These are phyloP conservation scores for Podargus strigoides DNA, from an alignment of 2,797 vertebrate species.

Conservation along the genomic window DNA sequence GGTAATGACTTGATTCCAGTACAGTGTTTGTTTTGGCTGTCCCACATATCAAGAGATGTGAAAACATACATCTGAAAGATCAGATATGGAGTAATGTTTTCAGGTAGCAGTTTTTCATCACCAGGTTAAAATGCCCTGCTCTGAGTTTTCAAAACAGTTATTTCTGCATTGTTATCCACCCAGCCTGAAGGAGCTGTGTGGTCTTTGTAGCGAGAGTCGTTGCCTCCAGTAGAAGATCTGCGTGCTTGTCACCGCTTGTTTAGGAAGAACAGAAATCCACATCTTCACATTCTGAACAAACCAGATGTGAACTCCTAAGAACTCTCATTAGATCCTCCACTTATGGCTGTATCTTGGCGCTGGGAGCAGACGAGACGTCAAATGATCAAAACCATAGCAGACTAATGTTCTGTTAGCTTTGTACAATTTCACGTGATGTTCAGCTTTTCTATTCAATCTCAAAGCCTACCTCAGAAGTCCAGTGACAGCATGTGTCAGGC, in stretches of 20 bases:
- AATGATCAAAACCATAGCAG: background rate
- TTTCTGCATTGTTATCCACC: background rate
- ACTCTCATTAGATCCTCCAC: background rate
- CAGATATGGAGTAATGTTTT: background rate
- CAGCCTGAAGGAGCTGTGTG: background rate
- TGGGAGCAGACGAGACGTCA: background rate
- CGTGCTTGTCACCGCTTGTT: background rate
- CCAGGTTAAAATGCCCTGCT: background rate
- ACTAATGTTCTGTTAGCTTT: background rate
- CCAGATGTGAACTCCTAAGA: background rate
- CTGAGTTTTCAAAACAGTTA: background rate
- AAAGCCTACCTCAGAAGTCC: background rate
- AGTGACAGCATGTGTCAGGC: background rate
- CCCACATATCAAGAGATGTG: background rate
- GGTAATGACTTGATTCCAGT: background rate
- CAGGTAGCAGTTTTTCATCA: background rate
- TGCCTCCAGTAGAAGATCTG: background rate
- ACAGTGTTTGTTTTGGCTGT: background rate
- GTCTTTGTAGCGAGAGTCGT: background rate
- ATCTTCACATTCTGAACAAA: background rate
- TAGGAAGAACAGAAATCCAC: background rate
- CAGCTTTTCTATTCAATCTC: background rate
- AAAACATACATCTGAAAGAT: background rate
- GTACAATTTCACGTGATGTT: background rate
- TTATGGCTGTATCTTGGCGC: background rate